A percentile compares a stretch with the other conserved stretches of the same genome.
Conservation (phyloP, 2,888 invertebrate genomes). For the Chironomus tentans region DNA sequence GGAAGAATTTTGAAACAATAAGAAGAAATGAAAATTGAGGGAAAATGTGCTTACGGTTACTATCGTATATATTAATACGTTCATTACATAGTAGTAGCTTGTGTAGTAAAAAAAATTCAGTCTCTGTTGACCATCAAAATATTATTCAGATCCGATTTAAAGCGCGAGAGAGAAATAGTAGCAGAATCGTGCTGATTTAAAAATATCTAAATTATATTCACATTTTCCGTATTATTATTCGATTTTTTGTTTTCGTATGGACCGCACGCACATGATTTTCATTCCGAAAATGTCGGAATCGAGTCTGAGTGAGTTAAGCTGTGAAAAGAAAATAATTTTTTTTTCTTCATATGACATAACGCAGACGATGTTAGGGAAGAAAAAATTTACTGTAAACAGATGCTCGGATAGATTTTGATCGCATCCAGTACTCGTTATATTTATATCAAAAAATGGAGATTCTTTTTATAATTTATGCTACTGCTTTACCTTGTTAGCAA, state of each 20-base stretch:
- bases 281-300: neutral
- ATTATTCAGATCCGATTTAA: neutral
- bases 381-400: slow-evolving; percentile 16
- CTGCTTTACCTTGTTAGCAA: no score
- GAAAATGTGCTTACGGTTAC: neutral
- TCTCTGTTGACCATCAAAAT: neutral
- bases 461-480: no score
- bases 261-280: neutral
- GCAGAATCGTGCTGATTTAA: neutral
- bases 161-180: neutral
- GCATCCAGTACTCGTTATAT: no score
- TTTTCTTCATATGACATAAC: slow-evolving; percentile 13
- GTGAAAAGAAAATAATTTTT: neutral
- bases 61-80: no score
- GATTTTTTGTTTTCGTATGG: neutral
- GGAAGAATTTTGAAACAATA: neutral
- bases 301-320: no score
- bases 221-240: no score
- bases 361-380: neutral
- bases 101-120: neutral
- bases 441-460: no score
- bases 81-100: neutral
- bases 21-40: neutral
- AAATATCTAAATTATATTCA: neutral
- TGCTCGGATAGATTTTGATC: neutral